Evolutionary conservation across 1,140 invertebrate genomes (phyloP).

Genomic region (Aphaenogaster floridana): DNA sequence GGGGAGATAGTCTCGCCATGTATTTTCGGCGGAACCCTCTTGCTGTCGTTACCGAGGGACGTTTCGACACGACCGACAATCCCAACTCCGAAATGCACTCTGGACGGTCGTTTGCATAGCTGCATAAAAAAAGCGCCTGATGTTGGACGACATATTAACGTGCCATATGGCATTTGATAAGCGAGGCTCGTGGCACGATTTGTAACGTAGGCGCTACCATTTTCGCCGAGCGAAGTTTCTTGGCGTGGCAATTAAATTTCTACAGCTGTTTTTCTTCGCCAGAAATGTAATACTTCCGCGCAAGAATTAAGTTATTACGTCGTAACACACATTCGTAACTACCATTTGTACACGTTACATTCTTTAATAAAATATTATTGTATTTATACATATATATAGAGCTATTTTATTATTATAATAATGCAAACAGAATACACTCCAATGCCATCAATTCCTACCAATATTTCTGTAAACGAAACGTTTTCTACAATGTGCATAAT

Average conservation of each 20-base stretch:
- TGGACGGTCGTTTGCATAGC: conserved; percentile 70
- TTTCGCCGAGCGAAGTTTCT: conserved; percentile 18
- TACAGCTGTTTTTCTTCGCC: not conserved
- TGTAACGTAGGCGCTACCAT: conserved; percentile 21
- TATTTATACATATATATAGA: not conserved
- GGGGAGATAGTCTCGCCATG: conserved; percentile 49
- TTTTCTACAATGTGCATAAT: not conserved
- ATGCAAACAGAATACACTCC: not conserved
- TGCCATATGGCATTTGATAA: conserved; percentile 67
- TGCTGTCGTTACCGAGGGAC: conserved; percentile 72
- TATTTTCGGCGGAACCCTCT: conserved; percentile 72
- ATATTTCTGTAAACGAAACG: not conserved
- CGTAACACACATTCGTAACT: no score
- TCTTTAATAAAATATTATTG: not conserved
- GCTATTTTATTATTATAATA: not conserved
- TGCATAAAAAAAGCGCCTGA: conserved; percentile 35
- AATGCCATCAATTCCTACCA: no score
- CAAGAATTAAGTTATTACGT: not conserved
- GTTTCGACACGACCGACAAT: conserved; percentile 73
- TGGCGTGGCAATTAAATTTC: conserved; percentile 47
- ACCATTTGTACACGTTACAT: not conserved
- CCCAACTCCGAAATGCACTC: conserved; percentile 64
- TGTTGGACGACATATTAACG: conserved; percentile 53
- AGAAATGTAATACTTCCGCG: not conserved
- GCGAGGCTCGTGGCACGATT: conserved; percentile 54